Conservation (phyloP, 2,797 vertebrate species). For the Megalops cyprinoides region DNA sequence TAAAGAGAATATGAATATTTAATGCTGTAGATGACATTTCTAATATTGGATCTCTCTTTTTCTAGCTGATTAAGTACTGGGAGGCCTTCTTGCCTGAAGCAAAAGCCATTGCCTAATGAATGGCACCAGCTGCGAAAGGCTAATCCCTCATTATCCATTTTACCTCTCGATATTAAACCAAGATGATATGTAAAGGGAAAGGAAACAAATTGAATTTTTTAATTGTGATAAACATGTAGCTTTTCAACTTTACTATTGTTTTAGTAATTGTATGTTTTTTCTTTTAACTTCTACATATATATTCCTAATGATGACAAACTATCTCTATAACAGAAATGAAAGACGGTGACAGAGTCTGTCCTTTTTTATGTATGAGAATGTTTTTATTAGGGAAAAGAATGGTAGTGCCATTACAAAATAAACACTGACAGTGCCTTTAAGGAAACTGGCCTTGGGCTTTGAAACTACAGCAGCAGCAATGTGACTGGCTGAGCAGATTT, state of each 20-base stretch:
- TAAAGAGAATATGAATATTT: too few relatives aligned
- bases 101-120: constrained; percentile 91
- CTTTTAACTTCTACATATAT: constrained; percentile 89
- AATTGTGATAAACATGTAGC: constrained; percentile 70
- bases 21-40: too few relatives aligned
- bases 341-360: background rate
- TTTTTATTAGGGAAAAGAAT: background rate
- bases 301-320: constrained; percentile 80
- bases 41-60: background rate
- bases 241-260: constrained; percentile 70
- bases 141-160: constrained; percentile 84
- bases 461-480: too few relatives aligned
- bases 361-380: background rate
- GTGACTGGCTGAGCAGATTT: too few relatives aligned
- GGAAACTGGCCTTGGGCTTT: too few relatives aligned
- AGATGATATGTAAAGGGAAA: constrained; percentile 66
- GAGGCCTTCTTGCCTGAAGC: constrained; percentile 97
- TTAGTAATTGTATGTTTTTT: constrained; percentile 83
- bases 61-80: constrained; percentile 96
- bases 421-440: too few relatives aligned
- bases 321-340: constrained; percentile 3
- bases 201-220: constrained; percentile 58
- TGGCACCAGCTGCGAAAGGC: constrained; percentile 50
- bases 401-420: too few relatives aligned
- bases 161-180: constrained; percentile 83